These are phyloP conservation scores for Tursiops truncatus DNA, from an alignment of 2,113 vertebrate genomes.

Conservation along the genomic window DNA sequence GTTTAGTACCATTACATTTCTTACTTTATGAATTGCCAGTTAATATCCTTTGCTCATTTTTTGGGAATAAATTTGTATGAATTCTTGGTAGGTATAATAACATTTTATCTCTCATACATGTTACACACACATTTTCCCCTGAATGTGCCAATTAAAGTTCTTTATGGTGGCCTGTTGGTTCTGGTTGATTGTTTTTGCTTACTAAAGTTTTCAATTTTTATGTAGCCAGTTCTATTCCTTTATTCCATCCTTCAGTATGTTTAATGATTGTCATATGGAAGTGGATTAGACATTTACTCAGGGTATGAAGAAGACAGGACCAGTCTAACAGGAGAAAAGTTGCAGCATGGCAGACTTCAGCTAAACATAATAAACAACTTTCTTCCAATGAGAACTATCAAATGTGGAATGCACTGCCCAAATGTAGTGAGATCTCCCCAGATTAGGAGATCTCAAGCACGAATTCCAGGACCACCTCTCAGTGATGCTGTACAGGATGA, in stretches of 20 bases:
- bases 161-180: background rate
- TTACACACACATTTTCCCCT: background rate
- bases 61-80: background rate
- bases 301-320: background rate
- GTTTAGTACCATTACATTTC: background rate
- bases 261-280: background rate
- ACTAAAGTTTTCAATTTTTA: background rate
- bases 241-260: background rate
- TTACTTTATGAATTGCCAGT: background rate
- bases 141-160: background rate
- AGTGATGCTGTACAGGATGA: background rate
- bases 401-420: background rate
- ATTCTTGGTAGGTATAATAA: background rate
- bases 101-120: background rate
- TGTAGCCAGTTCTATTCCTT: background rate
- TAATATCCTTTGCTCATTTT: background rate
- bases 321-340: background rate
- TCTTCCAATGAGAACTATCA: conserved; percentile 17
- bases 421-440: background rate
- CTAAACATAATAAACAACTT: conserved; percentile 20
- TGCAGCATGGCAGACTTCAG: background rate
- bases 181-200: background rate
- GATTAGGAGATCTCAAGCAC: background rate
- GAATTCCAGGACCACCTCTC: background rate
- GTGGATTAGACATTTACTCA: background rate